Evolutionary conservation across 2,888 invertebrate genomes (phyloP), one percentile per base, ranked within the genome.

Genomic region (Patella depressa): DNA sequence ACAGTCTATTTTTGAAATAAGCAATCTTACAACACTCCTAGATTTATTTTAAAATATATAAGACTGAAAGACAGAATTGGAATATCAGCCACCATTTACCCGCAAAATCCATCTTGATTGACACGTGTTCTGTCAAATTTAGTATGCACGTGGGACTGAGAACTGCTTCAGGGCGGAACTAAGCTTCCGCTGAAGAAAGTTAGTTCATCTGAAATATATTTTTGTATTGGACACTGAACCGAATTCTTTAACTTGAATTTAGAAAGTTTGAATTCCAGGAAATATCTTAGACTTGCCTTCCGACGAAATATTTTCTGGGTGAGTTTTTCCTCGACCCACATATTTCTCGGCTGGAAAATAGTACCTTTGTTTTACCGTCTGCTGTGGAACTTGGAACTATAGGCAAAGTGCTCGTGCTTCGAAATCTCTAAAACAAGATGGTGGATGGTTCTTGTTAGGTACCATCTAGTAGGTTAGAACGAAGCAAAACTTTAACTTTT

Each of bases 361-460:
- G 80, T 80, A 57, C 80, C 78, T 53, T 74, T 76, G 53, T 76
- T 71, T 76, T 55, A 76, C 76, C 78, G 78, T 80, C 78, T 80
- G 78, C 78, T 74, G 69, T 71, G 24, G 53, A 69, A 65, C 65
- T 65, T 15, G 70, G 65, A 19, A 76, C 19, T 53, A 71, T 72
- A 19, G 34, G 59, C 53, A 14, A 65, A 77, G 70, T 71, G 54
- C 55, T 73, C 71, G 71, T 78, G 74, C 75, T 53, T 59, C 57
- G 65, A 69, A 74, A 54, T 53, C 19, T 72, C 71, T 69, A 75
- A 76, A 74, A 78, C 74, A 80, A 78, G 78, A 80, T 80, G 80
- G 76, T 71, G 78, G 78, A 74, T 55, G 24, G 71, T 53, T 57
- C 45, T 65, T 65, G 65, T 65, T 11, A 65, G 65, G 14, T 45